phyloP scores from a whole-genome alignment of 2,797 vertebrate genomes.

The Mionectes olivaceus region DNA sequence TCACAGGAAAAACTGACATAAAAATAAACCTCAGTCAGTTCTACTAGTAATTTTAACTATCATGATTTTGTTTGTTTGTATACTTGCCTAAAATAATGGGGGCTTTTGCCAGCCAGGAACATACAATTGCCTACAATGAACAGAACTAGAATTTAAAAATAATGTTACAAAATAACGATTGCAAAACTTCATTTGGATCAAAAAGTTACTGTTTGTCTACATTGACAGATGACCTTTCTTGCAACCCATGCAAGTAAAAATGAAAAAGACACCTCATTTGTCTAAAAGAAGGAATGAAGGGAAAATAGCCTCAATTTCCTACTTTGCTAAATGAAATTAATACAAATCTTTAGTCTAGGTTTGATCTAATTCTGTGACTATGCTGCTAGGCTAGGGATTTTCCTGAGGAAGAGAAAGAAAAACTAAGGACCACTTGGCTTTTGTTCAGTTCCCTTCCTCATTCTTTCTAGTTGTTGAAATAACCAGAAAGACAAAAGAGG shows the following conservation, averaged over 20 bases:
- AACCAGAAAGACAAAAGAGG: not conserved
- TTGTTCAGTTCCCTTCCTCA: not conserved
- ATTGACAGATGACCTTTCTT: not conserved
- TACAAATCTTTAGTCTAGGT: not conserved
- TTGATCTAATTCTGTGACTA: not conserved
- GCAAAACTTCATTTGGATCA: not conserved
- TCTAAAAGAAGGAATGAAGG: not conserved
- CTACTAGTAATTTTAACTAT: not conserved
- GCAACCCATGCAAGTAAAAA: not conserved
- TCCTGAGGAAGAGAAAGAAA: not conserved
- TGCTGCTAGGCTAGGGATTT: not conserved
- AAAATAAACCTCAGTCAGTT: not conserved
- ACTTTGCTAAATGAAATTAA: not conserved
- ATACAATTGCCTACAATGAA: not conserved
- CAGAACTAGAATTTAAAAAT: not conserved
- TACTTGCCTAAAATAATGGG: not conserved
- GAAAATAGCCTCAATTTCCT: not conserved
- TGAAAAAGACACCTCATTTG: not conserved
- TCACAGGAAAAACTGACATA: not conserved
- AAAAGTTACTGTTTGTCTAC: not conserved
- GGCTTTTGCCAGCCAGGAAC: accelerated
- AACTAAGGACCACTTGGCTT: not conserved
- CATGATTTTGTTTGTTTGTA: not conserved
- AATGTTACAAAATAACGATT: not conserved
- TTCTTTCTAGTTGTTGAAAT: not conserved